phyloP scores from a whole-genome alignment of 2,888 invertebrate species.

The Nemotelus nigrinus region DNA sequence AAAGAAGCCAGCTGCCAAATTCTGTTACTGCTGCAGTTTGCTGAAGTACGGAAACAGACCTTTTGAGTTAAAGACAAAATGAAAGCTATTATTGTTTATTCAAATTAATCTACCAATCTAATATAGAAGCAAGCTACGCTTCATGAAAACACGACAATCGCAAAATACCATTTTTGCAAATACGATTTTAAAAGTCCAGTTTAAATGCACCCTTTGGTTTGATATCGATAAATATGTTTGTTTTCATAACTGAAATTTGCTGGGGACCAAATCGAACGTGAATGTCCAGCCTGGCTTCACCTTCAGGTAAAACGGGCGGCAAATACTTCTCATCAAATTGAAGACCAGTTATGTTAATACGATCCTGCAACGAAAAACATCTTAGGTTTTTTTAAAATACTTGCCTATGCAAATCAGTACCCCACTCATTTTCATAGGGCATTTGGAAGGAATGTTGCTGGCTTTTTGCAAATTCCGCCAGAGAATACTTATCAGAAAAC shows the following conservation, averaged over 20 bases:
- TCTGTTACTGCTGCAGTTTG: too few relatives aligned
- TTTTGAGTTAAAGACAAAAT: too few relatives aligned
- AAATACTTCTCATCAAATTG: constrained; percentile 23
- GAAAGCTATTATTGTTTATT: too few relatives aligned
- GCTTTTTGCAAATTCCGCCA: not conserved
- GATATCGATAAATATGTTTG: constrained; percentile 2
- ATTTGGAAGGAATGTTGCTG: constrained; percentile 3
- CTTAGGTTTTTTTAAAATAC: not conserved
- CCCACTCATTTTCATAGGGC: constrained; percentile 3
- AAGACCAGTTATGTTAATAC: constrained; percentile 12
- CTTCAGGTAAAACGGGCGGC: constrained; percentile 32
- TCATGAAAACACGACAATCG: too few relatives aligned
- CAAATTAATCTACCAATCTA: too few relatives aligned
- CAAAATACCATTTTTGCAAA: not conserved
- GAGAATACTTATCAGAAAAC: not conserved
- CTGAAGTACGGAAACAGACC: too few relatives aligned
- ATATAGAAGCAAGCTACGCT: too few relatives aligned
- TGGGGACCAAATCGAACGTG: constrained; percentile 26
- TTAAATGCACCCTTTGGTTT: constrained; percentile 26
- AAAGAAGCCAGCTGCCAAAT: too few relatives aligned
- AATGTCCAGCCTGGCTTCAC: constrained; percentile 26
- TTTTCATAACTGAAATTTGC: constrained; percentile 1
- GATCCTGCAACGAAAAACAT: not conserved
- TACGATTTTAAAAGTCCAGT: constrained; percentile 10
- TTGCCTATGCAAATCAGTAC: not conserved